Evolutionary conservation across 2,113 vertebrate genomes (phyloP).

Genomic region (Chrysochloris asiatica): DNA sequence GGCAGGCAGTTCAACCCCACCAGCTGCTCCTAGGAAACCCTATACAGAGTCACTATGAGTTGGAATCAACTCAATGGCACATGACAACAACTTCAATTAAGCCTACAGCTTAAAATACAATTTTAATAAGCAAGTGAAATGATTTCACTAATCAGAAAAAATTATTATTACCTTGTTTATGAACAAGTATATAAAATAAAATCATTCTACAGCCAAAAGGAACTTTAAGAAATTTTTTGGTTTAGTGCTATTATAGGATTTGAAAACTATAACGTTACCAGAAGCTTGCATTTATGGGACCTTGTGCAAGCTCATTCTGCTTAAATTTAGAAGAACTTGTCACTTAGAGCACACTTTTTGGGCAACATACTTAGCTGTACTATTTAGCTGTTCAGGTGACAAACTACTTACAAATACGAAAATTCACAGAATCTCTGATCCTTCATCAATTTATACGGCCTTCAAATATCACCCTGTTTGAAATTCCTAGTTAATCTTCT

Average conservation of each 20-base stretch:
- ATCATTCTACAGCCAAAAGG: background rate
- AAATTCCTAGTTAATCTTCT: conserved; percentile 31
- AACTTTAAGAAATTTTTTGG: background rate
- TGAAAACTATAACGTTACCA: background rate
- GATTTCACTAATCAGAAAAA: conserved; percentile 26
- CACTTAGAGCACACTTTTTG: background rate
- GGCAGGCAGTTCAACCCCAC: too few species aligned
- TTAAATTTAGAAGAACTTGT: background rate
- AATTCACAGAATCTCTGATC: background rate
- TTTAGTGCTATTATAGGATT: background rate
- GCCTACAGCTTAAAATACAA: background rate
- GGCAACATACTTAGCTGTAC: background rate
- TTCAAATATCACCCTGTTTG: background rate
- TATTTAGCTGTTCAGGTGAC: background rate
- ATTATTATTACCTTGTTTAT: conserved; percentile 5
- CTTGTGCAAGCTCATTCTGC: background rate
- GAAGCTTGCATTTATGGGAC: background rate
- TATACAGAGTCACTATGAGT: too few species aligned
- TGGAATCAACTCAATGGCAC: too few species aligned
- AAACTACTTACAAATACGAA: conserved; percentile 12
- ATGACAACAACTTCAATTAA: conserved; percentile 45
- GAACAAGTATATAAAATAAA: background rate
- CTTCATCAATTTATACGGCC: background rate
- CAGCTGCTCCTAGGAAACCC: too few species aligned
- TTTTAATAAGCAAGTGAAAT: conserved; percentile 37